Base-by-base conservation (phyloP, 2,113 vertebrate genomes). In the Canis aureus region DNA sequence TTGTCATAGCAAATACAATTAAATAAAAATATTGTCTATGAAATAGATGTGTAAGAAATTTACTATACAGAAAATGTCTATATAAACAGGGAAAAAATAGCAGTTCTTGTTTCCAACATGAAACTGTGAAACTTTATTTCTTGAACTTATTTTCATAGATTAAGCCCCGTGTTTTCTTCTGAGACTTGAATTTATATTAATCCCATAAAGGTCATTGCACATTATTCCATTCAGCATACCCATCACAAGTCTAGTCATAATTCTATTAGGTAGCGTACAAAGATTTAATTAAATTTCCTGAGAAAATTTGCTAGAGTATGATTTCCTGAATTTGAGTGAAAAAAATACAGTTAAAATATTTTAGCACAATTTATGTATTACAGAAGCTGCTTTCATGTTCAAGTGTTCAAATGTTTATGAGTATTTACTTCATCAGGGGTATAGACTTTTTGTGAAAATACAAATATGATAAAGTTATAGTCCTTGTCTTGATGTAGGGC, bases 231-330 rank as follows among this genome's bases (percentile, higher is more conserved):
- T 87, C 62, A 78, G 27, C 27, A 78, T 11, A 60, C 9, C 22
- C 25, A 67, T 69, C 38, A 76, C 73, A 76, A 38, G 43, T 94
- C n/a, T 83, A 84, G 13, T 82, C 76, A 51, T 88, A 79, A 60
- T 4, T 85, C 51, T 85, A 10, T 86, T 74, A 81, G 81, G 43
- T 71, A 84, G 62, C 2, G 62, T 62, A 32, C 0, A 64, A 55
- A 71, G 19, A 83, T 91, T 78, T 97, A 16, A 94, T 71, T 38
- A 88, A n/a, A 91, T 71, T 87, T 92, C 15, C 13, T 51, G 23
- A 71, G 43, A 83, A 97, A 91, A 91, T 71, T 16, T 76, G 38
- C n/a, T 88, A 59, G 57, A 88, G n/a, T 69, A 3, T 32, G 79
- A 96, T 84, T 88, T 4, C 32, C 32, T 64, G 27, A 73, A 32